These are phyloP conservation scores for Rhopalosiphum padi DNA, from an alignment of 1,140 invertebrate genomes.

Conservation along the genomic window DNA sequence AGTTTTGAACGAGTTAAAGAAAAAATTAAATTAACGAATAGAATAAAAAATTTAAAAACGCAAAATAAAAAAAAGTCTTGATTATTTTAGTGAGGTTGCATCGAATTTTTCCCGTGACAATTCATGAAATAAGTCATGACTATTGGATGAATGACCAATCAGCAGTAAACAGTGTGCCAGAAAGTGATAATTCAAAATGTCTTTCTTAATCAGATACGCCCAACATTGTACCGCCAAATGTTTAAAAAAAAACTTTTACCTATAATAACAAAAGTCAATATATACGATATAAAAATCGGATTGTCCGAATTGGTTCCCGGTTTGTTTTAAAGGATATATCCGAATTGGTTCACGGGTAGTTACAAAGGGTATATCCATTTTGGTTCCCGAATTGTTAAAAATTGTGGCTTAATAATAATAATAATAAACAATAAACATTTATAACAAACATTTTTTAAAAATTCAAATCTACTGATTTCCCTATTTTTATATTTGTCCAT, in stretches of 20 bases:
- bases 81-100: conserved; percentile 38
- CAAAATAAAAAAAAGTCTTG: conserved; percentile 37
- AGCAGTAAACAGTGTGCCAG: conserved; percentile 55
- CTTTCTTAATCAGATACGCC: conserved; percentile 51
- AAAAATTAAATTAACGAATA: conserved; percentile 38
- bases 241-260: not conserved
- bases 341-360: no score
- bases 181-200: conserved; percentile 43
- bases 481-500: no score
- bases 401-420: no score
- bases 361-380: no score
- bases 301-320: no score
- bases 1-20: not conserved
- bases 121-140: conserved; percentile 52
- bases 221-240: not conserved
- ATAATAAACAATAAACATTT: no score
- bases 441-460: no score
- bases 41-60: conserved; percentile 38
- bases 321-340: no score
- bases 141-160: conserved; percentile 50
- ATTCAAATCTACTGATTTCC: no score
- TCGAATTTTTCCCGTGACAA: conserved; percentile 49
- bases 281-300: no score
- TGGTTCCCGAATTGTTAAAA: no score
- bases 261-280: not conserved